A percentile compares a stretch with the other conserved stretches of the same genome.
phyloP scores from a whole-genome alignment of 1,140 invertebrate genomes.

The Sarcophaga peregrina region DNA sequence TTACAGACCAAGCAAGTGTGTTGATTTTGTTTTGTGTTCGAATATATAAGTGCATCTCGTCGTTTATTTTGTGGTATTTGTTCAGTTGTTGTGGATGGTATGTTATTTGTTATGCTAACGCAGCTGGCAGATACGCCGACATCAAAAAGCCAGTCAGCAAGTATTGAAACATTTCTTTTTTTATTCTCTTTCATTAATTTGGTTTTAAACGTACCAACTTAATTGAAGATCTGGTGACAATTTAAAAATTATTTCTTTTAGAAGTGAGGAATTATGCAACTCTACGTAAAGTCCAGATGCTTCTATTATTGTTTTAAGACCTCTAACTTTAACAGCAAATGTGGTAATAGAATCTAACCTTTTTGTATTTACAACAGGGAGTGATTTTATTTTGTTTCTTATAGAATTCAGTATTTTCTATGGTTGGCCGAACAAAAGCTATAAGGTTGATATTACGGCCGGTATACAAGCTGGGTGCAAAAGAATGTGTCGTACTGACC shows the following conservation, averaged over 20 bases:
- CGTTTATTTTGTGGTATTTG: background rate
- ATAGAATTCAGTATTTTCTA: slow-evolving; percentile 1
- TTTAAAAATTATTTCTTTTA: background rate
- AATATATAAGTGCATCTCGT: background rate
- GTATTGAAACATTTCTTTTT: background rate
- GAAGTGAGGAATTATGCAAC: background rate
- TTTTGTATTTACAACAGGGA: background rate
- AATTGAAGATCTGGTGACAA: background rate
- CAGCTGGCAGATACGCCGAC: background rate
- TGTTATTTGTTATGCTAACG: background rate
- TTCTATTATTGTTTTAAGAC: background rate
- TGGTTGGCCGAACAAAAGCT: background rate
- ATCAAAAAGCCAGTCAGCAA: background rate
- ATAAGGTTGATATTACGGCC: background rate
- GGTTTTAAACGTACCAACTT: background rate
- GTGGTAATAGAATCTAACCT: background rate
- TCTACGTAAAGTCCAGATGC: background rate
- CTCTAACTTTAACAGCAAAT: background rate
- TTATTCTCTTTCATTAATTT: background rate
- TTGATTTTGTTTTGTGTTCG: background rate
- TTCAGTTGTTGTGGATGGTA: background rate
- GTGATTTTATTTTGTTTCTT: slow-evolving; percentile 20
- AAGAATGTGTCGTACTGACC: background rate
- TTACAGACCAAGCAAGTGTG: background rate
- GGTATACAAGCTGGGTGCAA: background rate